A percentile compares a stretch with the other conserved stretches of the same genome.
These are phyloP conservation scores for Vespertilio murinus DNA, from an alignment of 2,797 vertebrate species.

Conservation along the genomic window DNA sequence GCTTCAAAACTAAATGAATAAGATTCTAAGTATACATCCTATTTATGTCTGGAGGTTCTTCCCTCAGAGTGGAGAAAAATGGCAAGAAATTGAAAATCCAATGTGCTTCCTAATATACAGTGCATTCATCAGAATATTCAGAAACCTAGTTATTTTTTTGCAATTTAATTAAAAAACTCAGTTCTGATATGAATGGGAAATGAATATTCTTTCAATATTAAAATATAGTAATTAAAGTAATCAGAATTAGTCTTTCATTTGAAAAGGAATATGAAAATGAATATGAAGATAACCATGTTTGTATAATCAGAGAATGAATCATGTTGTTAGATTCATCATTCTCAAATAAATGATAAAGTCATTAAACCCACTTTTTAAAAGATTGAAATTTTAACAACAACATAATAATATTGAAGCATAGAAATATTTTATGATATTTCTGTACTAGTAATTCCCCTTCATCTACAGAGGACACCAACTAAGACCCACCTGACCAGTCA, in stretches of 20 bases:
- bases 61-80: neutral
- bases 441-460: neutral
- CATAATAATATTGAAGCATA: neutral
- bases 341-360: neutral
- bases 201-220: slow-evolving; percentile 8
- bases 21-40: neutral
- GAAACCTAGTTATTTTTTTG: slow-evolving; percentile 36
- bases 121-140: neutral
- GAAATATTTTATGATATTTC: slow-evolving; percentile 3
- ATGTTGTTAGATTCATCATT: slow-evolving; percentile 40
- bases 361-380: neutral
- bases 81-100: neutral
- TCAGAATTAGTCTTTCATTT: slow-evolving; percentile 54
- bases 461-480: neutral
- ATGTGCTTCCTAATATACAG: neutral
- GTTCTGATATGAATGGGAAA: slow-evolving; percentile 10
- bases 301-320: slow-evolving; percentile 17
- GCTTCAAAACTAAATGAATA: neutral
- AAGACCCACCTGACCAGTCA: neutral
- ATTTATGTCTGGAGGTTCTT: neutral
- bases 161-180: slow-evolving; percentile 9
- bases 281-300: slow-evolving; percentile 32
- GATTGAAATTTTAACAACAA: slow-evolving; percentile 9
- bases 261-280: slow-evolving; percentile 29
- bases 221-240: slow-evolving; percentile 49